A percentile compares a stretch with the other conserved stretches of the same genome.
phyloP scores from a whole-genome alignment of 1,140 invertebrate species.

The Pseudoatta argentina region DNA sequence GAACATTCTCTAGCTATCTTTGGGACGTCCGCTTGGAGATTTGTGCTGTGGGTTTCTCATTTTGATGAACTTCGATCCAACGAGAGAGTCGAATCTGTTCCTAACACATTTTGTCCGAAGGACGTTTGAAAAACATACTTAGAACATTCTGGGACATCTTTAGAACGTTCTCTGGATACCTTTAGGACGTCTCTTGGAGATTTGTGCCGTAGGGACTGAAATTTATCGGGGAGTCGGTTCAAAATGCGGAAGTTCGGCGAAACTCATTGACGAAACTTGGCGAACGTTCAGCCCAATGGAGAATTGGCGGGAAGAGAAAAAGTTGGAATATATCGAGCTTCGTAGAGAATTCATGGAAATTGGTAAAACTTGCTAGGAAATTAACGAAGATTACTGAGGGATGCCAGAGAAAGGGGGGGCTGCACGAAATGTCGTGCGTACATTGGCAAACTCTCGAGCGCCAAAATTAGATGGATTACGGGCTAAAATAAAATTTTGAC shows the following conservation, averaged over 20 bases:
- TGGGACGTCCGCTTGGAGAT: no score
- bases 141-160: no score
- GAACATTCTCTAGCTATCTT: no score
- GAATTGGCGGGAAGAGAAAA: not conserved
- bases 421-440: not conserved
- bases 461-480: not conserved
- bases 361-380: not conserved
- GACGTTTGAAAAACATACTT: no score
- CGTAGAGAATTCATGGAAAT: constrained; percentile 6
- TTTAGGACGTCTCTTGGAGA: no score
- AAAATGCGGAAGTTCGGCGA: not conserved
- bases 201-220: no score
- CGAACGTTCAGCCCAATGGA: not conserved
- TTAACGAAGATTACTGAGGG: not conserved
- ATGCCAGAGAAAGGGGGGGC: not conserved
- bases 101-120: no score
- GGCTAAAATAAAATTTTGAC: not conserved
- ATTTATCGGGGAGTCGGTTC: not conserved
- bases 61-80: not conserved
- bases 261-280: not conserved
- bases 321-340: not conserved
- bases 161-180: no score
- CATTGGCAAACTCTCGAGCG: not conserved
- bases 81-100: no score
- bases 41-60: not conserved